phyloP scores from a whole-genome alignment of 92 coral and sea anemone species.

The Epizoanthus scotinus region DNA sequence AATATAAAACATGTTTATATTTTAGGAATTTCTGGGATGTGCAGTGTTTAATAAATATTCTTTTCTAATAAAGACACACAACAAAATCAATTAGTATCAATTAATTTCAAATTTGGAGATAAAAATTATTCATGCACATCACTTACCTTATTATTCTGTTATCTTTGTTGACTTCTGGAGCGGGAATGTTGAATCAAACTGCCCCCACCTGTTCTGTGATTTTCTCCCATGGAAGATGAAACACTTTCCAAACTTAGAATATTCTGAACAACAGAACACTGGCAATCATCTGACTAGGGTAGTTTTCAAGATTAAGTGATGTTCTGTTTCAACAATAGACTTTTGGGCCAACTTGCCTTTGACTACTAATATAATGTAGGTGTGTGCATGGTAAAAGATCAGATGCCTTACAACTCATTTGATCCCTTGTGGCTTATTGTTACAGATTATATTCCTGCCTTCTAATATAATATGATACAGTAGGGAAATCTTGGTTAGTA shows the following conservation, averaged over 20 bases:
- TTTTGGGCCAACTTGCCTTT: too few relatives aligned
- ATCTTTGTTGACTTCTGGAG: slow-evolving; percentile 2
- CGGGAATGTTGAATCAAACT: neutral
- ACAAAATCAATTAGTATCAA: slow-evolving; percentile 2
- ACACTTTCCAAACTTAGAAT: neutral
- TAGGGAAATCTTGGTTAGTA: too few relatives aligned
- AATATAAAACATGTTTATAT: slow-evolving; percentile 18
- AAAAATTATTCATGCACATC: neutral
- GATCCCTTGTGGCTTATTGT: too few relatives aligned
- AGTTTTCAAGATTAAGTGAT: neutral
- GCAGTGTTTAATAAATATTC: neutral
- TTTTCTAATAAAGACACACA: neutral
- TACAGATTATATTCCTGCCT: too few relatives aligned
- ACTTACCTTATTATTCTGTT: neutral
- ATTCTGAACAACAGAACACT: neutral
- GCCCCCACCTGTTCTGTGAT: slow-evolving; percentile 5
- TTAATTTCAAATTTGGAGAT: slow-evolving; percentile 7
- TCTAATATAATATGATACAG: too few relatives aligned
- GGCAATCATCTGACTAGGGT: neutral
- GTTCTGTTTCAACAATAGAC: too few relatives aligned
- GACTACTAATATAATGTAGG: too few relatives aligned
- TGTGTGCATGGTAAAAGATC: too few relatives aligned
- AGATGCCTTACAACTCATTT: too few relatives aligned
- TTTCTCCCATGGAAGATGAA: neutral
- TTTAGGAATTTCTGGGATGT: slow-evolving; percentile 24